phyloP scores from a whole-genome alignment of 2,888 invertebrate species.

The Dendrolimus pini region DNA sequence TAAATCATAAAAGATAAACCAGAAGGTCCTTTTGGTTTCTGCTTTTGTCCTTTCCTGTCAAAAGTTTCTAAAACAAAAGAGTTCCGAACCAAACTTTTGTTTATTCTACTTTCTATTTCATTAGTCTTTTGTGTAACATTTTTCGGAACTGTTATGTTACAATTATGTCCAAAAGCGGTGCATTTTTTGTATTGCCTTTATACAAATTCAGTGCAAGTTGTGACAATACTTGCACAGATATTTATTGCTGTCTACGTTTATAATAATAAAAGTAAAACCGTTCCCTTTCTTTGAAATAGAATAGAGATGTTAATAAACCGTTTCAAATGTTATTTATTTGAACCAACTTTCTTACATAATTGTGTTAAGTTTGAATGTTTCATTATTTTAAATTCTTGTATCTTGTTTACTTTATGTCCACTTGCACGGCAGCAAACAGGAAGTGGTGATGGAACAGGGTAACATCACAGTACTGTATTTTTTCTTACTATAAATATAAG shows the following conservation, averaged over 20 bases:
- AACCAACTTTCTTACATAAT: background rate
- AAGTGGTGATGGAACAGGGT: too few relatives aligned
- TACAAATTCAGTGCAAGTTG: slow-evolving; percentile 15
- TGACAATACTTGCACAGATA: background rate
- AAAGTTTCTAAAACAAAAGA: slow-evolving; percentile 22
- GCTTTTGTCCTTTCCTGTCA: slow-evolving; percentile 12
- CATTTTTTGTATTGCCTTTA: slow-evolving; percentile 11
- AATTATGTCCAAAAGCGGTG: slow-evolving; percentile 26
- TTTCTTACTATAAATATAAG: too few relatives aligned
- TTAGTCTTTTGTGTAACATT: slow-evolving; percentile 7
- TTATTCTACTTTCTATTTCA: slow-evolving; percentile 34
- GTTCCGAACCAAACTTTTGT: slow-evolving; percentile 16
- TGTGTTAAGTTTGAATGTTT: background rate
- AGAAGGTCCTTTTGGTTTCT: background rate
- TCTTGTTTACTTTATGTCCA: too few relatives aligned
- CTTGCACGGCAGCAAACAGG: too few relatives aligned
- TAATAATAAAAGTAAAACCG: slow-evolving; percentile 21
- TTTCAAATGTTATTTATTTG: background rate
- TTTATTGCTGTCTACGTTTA: slow-evolving; percentile 11
- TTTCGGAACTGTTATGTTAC: slow-evolving; percentile 18
- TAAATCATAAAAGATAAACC: too few relatives aligned
- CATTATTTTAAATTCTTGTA: too few relatives aligned
- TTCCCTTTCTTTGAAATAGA: slow-evolving; percentile 13
- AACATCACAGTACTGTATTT: too few relatives aligned
- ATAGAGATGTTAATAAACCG: background rate